phyloP scores from a whole-genome alignment of 2,113 vertebrate species.

The Scomber scombrus region DNA sequence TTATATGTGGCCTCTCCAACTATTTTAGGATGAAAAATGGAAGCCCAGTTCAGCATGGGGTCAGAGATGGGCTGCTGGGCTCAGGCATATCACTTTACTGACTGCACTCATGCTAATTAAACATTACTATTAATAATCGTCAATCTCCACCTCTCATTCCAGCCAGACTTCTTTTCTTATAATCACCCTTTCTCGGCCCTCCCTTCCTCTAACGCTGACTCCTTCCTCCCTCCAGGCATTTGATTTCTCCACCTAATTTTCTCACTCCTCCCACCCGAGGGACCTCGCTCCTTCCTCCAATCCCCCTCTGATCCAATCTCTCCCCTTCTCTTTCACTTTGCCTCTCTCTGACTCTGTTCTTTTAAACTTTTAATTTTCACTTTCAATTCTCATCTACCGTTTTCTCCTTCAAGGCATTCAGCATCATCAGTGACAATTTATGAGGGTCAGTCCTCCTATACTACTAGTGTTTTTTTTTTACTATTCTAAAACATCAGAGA shows the following conservation, averaged over 20 bases:
- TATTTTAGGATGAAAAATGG: slow-evolving; percentile 65
- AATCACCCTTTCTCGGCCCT: slow-evolving; percentile 7
- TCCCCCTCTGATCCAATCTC: slow-evolving; percentile 33
- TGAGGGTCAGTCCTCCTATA: slow-evolving; percentile 1
- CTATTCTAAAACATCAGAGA: neutral
- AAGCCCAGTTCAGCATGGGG: slow-evolving; percentile 14
- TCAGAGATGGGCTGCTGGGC: slow-evolving; percentile 5
- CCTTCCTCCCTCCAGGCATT: slow-evolving; percentile 23
- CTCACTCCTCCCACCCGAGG: slow-evolving; percentile 38
- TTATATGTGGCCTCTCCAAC: slow-evolving; percentile 55
- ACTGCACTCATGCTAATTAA: slow-evolving; percentile 58
- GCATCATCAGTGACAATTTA: slow-evolving; percentile 49
- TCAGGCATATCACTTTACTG: slow-evolving; percentile 37
- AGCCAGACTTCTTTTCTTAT: slow-evolving; percentile 41
- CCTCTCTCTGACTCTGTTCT: slow-evolving; percentile 19
- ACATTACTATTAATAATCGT: slow-evolving; percentile 67
- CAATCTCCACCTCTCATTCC: slow-evolving; percentile 31
- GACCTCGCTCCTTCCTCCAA: slow-evolving; percentile 46
- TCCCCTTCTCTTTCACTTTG: neutral
- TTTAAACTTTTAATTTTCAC: slow-evolving; percentile 60
- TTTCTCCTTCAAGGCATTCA: slow-evolving; percentile 40
- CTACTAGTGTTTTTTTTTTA: neutral
- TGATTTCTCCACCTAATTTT: slow-evolving; percentile 54
- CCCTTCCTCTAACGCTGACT: slow-evolving; percentile 5
- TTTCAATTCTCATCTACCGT: slow-evolving; percentile 39